Evolutionary conservation across 2,888 invertebrate genomes (phyloP).

Genomic region (Ormyrus thymus): DNA sequence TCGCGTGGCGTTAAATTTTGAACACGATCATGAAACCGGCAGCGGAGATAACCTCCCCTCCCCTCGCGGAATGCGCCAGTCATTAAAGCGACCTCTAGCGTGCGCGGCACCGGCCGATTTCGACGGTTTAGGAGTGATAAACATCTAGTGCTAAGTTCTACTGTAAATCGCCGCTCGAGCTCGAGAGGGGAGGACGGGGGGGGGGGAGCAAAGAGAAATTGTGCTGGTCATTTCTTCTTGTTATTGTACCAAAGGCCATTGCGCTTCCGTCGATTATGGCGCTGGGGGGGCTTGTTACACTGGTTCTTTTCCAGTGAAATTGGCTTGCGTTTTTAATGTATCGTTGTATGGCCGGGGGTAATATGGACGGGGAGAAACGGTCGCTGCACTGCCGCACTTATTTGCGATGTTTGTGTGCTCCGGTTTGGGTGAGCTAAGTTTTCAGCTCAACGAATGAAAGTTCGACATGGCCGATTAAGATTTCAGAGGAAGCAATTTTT

Average conservation of each 20-base stretch:
- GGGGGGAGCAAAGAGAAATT: not conserved
- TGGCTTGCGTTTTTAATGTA: too few relatives aligned
- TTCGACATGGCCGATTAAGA: too few relatives aligned
- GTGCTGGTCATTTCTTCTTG: constrained; percentile 30
- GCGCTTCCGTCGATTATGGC: not conserved
- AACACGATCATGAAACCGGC: constrained; percentile 65
- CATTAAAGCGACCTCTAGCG: constrained; percentile 58
- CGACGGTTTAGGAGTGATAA: constrained; percentile 46
- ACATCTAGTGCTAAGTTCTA: constrained; percentile 29
- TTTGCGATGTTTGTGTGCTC: too few relatives aligned
- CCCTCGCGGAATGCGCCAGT: constrained; percentile 60
- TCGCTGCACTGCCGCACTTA: too few relatives aligned
- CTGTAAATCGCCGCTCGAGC: constrained; percentile 24
- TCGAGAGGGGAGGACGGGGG: not conserved
- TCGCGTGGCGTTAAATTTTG: constrained; percentile 65
- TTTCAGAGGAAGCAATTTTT: too few relatives aligned
- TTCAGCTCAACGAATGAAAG: too few relatives aligned
- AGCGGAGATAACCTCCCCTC: constrained; percentile 59
- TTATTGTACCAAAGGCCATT: constrained; percentile 8
- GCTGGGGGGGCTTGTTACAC: too few relatives aligned
- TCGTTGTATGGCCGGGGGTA: too few relatives aligned
- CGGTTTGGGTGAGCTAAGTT: too few relatives aligned
- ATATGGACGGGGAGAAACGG: too few relatives aligned
- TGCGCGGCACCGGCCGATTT: constrained; percentile 16
- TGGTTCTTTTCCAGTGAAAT: too few relatives aligned